These are phyloP conservation scores for Calephelis nemesis DNA, from an alignment of 1,140 invertebrate genomes.

Conservation along the genomic window DNA sequence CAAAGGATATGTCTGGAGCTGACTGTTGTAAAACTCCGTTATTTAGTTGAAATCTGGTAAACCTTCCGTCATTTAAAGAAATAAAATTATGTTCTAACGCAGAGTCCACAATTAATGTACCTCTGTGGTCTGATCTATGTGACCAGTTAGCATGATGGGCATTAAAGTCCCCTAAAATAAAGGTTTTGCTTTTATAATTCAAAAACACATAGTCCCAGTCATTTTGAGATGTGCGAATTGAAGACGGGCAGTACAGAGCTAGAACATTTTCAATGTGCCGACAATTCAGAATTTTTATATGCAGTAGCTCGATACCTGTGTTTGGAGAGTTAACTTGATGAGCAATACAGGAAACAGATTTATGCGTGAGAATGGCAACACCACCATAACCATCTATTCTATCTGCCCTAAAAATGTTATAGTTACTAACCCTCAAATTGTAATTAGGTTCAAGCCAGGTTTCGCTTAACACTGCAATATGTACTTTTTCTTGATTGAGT, in stretches of 20 bases:
- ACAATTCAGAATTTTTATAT: slow-evolving; percentile 29
- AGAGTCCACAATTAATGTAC: not conserved
- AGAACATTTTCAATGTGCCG: slow-evolving; percentile 30
- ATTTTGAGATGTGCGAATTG: slow-evolving; percentile 20
- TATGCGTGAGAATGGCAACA: slow-evolving; percentile 1
- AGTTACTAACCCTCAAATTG: not conserved
- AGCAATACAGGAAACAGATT: not conserved
- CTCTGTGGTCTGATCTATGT: slow-evolving; percentile 20
- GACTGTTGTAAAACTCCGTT: slow-evolving; percentile 8
- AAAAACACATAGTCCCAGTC: slow-evolving; percentile 32
- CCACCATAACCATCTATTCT: slow-evolving; percentile 12
- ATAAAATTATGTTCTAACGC: slow-evolving; percentile 1
- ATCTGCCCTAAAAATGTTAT: not conserved
- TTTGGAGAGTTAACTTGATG: not conserved
- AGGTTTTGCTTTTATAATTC: slow-evolving; percentile 18
- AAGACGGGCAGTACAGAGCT: slow-evolving; percentile 27
- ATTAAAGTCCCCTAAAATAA: slow-evolving; percentile 33
- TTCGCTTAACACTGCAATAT: slow-evolving; percentile 4
- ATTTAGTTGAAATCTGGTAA: not conserved
- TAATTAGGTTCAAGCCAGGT: slow-evolving; percentile 6
- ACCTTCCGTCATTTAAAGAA: not conserved
- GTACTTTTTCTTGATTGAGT: not conserved
- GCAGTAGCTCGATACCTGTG: slow-evolving; percentile 24
- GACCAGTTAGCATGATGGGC: slow-evolving; percentile 31
- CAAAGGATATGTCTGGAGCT: slow-evolving; percentile 19